Evolutionary conservation across 30 jellyfish, hydroid and myxozoan species (phyloP), one percentile per base, ranked within the genome.

Genomic region (Turritopsis dohrnii): DNA sequence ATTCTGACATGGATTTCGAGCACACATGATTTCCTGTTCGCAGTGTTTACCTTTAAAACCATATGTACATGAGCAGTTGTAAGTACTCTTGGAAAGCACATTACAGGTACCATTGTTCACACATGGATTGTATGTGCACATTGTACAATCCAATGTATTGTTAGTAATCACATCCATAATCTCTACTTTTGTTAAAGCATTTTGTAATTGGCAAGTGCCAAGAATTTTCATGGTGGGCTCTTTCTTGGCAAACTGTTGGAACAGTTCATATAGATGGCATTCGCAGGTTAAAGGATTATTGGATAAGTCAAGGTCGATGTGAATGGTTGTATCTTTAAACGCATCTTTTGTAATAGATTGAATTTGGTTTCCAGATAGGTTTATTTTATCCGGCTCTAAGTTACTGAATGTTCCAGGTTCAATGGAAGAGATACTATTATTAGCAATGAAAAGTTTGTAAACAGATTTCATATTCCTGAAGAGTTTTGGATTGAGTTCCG

Each of bases 21-120:
- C 82, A 76, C 97, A 90, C 71, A 84, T 90, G 66, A 90, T 21
- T 52, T 90, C 95, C 75, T 84, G 71, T 25, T 85, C 84, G 60
- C 97, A 90, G 65, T 84, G 77, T 88, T 85, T 93, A 22, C 97
- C 95, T 0, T 93, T 83, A 71, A 8, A 72, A 5, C 97, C 97
- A 52, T 86, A 82, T 20, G 66, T 74, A 84, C 97, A 90, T 21
- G 23, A 29, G 84, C 97, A 90, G 4, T 65, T 73, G 26, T 81
- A 72, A 21, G 87, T 23, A 8, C 76, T 21, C 21, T 71, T 17
- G 0, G 79, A 74, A 16, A 22, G 1, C 65, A 76, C 52, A 69
- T 28, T 52, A 72, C 97, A 90, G 18, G 94, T 66, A 1, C 97
- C 97, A 83, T 71, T 52, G 31, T 86, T 90, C 31, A 27, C 75